Base-by-base conservation (phyloP, 2,888 invertebrate genomes). In the Coelopa pilipes region DNA sequence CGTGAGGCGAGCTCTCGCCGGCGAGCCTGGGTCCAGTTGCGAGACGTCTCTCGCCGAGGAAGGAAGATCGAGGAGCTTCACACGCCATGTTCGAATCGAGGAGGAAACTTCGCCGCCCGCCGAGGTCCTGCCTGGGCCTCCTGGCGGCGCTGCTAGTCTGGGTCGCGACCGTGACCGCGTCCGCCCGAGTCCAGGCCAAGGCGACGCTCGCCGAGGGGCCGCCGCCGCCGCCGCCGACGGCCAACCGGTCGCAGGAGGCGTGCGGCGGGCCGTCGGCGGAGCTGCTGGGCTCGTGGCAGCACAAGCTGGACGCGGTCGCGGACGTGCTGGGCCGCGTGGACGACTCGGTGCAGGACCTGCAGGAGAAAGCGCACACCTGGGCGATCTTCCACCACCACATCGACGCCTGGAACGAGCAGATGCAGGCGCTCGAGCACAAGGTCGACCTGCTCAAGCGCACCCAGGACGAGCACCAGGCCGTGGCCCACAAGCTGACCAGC, bases 311-410 rank as follows among this genome's bases (percentile, higher is more conserved):
- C 11, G 81, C 85, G 13, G 82, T 88, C 49, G 84, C 84, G 13
- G 83, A 85, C 12, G 82, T 85, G 2, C 79, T 89, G 5, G 82
- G 85, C 3, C 85, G 82, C 74, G 83, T 90, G 57, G 89, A 90
- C 78, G 86, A 82, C 75, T 89, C 89, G 73, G 83, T 90, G 45
- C 88, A 88, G 77, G 85, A 86, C 76, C 81, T 90, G 34, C 89
- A 85, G 79, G 89, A 89, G 78, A 86, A 89, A 68, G 88, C 89
- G 0, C 89, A 89, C 75, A 88, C 88, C 4, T 90, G 90, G 90
- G 88, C 89, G 70, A 89, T 89, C 46, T 89, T 89, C 79, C 89
- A 89, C 76, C 87, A 89, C 76, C 89, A 89, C 78, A 88, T 89
- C 57, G 85, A 88, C 17, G 88, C 89, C 0, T 90, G 90, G 90